Evolutionary conservation across 2,113 vertebrate genomes (phyloP), one percentile per base, ranked within the genome.

Genomic region (Gavialis gangeticus): DNA sequence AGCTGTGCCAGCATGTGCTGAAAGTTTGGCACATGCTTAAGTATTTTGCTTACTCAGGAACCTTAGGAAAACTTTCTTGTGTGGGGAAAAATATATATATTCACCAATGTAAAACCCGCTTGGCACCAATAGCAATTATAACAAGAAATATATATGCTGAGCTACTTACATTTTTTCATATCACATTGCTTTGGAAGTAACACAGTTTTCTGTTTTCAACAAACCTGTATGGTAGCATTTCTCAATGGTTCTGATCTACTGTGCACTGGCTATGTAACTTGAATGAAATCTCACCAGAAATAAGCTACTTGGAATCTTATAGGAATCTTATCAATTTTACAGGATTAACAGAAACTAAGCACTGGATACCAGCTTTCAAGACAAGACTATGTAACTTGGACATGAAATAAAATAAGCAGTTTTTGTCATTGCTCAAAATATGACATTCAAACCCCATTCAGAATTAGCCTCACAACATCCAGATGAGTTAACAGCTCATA

Each of bases 401-500:
- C 18, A 6, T 21, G 75, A 85, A 66, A 67, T 56, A 6, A 59
- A 85, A 62, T 28, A 63, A 83, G 10, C n/a, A 85, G 89, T 91
- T 92, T 79, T 73, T 92, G 34, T 12, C 60, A 30, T 92, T 3
- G 0, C 75, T 91, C 37, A 79, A 78, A 88, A 75, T 87, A 88
- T 15, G 34, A 79, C 85, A 79, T 79, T 85, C n/a, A 85, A 92
- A 64, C 79, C 34, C 12, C 19, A 9, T 67, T 85, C 87, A 94
- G 77, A 95, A 90, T 63, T 58, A 85, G 58, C 18, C 64, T 54
- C 62, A 58, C 11, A 91, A 91, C 95, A 92, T 75, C 85, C 93
- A 92, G 88, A 12, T 89, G 87, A 92, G 79, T 93, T 94, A 94
- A 91, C 67, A 86, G 91, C 64, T 93, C 64, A 27, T 92, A 92